Evolutionary conservation across 2,113 vertebrate species (phyloP).

Genomic region (Leptosomus discolor): DNA sequence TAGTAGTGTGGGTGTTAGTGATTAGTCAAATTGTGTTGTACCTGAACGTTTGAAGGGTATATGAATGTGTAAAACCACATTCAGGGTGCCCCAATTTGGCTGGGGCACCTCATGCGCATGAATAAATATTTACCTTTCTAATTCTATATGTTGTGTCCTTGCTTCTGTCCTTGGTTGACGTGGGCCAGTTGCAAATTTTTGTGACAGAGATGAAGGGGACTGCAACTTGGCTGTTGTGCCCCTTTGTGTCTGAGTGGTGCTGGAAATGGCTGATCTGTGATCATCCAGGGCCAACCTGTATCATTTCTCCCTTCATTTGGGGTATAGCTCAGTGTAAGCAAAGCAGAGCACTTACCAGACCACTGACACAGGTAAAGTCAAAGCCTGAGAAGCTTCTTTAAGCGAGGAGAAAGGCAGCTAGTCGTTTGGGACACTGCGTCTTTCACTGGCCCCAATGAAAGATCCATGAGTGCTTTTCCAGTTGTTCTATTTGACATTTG

Average conservation of each 20-base stretch:
- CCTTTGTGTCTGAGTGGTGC: background rate
- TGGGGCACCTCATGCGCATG: background rate
- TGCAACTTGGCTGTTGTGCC: background rate
- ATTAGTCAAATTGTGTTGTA: background rate
- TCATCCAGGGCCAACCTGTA: background rate
- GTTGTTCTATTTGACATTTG: background rate
- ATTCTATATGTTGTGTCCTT: background rate
- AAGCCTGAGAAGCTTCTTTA: background rate
- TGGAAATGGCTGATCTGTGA: background rate
- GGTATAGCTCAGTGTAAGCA: background rate
- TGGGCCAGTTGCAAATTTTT: background rate
- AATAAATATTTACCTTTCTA: background rate
- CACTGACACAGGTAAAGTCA: background rate
- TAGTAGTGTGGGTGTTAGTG: background rate
- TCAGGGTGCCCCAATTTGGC: fast-evolving
- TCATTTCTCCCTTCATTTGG: background rate
- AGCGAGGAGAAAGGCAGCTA: background rate
- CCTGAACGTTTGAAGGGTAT: background rate
- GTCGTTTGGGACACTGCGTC: background rate
- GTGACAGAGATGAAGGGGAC: background rate
- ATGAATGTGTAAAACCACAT: background rate
- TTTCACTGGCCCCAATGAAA: background rate
- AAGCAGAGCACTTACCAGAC: background rate
- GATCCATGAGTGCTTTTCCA: background rate
- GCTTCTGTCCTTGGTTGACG: background rate